These are phyloP conservation scores for Lycodopsis pacificus DNA, from an alignment of 2,797 vertebrate genomes.

Conservation along the genomic window DNA sequence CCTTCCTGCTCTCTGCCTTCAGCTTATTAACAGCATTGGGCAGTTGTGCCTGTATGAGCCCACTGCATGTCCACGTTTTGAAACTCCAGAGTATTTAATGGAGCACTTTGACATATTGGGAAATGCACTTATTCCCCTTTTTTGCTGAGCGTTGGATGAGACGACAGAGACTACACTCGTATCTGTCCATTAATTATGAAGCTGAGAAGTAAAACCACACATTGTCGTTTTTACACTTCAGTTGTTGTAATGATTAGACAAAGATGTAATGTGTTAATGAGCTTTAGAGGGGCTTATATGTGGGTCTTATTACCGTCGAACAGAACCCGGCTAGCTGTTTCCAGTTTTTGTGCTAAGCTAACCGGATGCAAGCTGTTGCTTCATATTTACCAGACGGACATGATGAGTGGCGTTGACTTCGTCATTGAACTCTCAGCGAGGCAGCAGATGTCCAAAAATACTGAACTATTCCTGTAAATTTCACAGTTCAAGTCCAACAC, in stretches of 20 bases:
- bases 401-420: not conserved
- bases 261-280: not conserved
- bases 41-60: not conserved
- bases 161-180: not conserved
- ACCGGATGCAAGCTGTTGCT: not conserved
- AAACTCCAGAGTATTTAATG: constrained; percentile 3
- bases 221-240: not conserved
- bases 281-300: not conserved
- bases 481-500: not conserved
- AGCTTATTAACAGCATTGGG: not conserved
- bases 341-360: not conserved
- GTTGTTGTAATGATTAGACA: not conserved
- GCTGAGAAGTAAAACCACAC: not conserved
- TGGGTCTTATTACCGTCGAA: not conserved
- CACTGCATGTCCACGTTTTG: constrained; percentile 15
- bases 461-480: constrained; percentile 17
- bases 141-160: not conserved
- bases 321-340: not conserved
- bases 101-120: not conserved
- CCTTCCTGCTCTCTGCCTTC: not conserved
- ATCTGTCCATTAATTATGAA: not conserved
- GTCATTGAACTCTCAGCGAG: not conserved
- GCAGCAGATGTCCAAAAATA: not conserved
- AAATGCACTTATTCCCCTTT: not conserved
- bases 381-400: not conserved